Conservation (phyloP, 2,888 invertebrate genomes). For the Acholoe squamosa region DNA sequence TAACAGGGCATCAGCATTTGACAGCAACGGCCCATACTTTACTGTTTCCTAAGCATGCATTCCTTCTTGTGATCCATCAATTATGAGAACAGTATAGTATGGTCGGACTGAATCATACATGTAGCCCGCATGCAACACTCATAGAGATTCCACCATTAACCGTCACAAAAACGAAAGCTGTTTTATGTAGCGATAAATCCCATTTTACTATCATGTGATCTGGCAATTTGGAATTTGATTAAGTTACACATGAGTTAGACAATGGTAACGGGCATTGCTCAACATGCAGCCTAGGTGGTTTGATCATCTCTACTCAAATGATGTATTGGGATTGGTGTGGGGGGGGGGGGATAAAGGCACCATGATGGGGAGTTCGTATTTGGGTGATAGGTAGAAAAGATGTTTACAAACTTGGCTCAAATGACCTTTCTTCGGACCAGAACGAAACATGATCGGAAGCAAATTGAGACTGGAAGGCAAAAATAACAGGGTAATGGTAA, state of each 20-base stretch:
- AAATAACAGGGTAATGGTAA: background rate
- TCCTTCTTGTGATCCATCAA: background rate
- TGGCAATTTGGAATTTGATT: too few species aligned
- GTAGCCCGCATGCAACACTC: background rate
- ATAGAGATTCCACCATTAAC: too few species aligned
- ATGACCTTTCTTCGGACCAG: background rate
- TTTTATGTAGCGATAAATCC: too few species aligned
- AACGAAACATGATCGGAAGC: constrained; percentile 9
- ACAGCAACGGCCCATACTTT: background rate
- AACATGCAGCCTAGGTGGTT: background rate
- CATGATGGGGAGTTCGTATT: background rate
- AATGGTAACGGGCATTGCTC: background rate
- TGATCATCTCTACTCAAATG: too few species aligned
- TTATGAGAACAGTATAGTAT: background rate
- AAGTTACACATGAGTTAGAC: too few species aligned
- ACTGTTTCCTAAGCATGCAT: background rate
- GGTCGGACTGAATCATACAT: background rate
- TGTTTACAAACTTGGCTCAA: constrained; percentile 26
- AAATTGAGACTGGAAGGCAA: background rate
- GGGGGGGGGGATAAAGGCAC: background rate
- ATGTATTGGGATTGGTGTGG: background rate
- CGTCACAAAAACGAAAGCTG: too few species aligned
- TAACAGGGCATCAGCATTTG: background rate
- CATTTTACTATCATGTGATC: too few species aligned
- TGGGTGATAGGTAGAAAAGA: background rate